Percentiles rank a stretch among this genome's conserved stretches.
Evolutionary conservation across 2,888 invertebrate species (phyloP).

Genomic region (Himalopsyche japonica): DNA sequence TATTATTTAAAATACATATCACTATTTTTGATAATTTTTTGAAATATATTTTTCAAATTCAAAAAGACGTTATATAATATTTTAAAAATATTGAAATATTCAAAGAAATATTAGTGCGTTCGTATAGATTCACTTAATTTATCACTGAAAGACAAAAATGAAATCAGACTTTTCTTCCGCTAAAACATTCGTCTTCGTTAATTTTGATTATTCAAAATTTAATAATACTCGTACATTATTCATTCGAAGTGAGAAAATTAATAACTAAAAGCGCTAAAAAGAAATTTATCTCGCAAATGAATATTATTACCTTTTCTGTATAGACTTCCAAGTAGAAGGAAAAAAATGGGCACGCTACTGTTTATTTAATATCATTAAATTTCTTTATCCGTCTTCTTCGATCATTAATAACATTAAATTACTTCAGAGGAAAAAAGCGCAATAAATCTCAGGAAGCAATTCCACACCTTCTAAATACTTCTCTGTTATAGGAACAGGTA

Average conservation of each 20-base stretch:
- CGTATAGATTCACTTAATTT: too few relatives aligned
- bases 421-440: background rate
- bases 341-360: background rate
- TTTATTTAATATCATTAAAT: constrained; percentile 8
- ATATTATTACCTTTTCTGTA: background rate
- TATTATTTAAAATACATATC: too few relatives aligned
- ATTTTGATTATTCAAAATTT: background rate
- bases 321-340: background rate
- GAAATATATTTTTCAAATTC: too few relatives aligned
- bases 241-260: background rate
- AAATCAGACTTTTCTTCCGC: too few relatives aligned
- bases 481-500: background rate
- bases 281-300: background rate
- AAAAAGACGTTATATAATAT: too few relatives aligned
- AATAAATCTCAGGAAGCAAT: constrained; percentile 3
- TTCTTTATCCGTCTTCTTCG: constrained; percentile 9
- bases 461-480: background rate
- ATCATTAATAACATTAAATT: constrained; percentile 14
- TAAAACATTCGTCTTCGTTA: too few relatives aligned
- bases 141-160: too few relatives aligned
- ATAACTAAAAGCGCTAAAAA: background rate
- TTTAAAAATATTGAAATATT: too few relatives aligned
- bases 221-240: background rate
- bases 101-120: too few relatives aligned
- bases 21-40: too few relatives aligned